phyloP scores from a whole-genome alignment of 2,113 vertebrate species.

The Nothocercus julius region DNA sequence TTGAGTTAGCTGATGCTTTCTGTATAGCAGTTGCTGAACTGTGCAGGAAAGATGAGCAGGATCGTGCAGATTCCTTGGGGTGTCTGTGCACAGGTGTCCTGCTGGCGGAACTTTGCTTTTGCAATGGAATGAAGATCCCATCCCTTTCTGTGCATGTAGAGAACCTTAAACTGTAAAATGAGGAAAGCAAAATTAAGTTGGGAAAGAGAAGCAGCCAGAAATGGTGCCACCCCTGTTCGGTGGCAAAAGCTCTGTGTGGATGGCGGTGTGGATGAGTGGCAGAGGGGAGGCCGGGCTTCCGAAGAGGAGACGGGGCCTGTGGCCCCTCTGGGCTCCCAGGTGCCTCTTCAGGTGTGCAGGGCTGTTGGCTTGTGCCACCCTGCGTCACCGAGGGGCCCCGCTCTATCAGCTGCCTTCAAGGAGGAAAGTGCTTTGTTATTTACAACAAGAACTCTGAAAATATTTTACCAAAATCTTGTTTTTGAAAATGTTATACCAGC shows the following conservation, averaged over 20 bases:
- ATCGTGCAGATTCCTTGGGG: accelerated
- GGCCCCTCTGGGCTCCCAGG: not conserved
- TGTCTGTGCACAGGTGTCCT: not conserved
- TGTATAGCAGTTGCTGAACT: not conserved
- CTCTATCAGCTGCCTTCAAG: not conserved
- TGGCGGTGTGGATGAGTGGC: accelerated
- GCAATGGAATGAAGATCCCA: not conserved
- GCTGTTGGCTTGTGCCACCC: not conserved
- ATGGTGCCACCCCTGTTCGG: not conserved
- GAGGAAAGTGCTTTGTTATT: not conserved
- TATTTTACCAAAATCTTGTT: not conserved
- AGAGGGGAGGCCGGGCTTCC: accelerated
- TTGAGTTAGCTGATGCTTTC: not conserved
- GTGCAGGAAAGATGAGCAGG: not conserved
- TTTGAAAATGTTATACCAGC: not conserved
- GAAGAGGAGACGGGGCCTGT: not conserved
- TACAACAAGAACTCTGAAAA: not conserved
- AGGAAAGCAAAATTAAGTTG: not conserved
- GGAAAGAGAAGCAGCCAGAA: not conserved
- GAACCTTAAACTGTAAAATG: not conserved
- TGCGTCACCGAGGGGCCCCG: not conserved
- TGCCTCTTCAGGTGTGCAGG: not conserved
- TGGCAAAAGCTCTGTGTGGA: accelerated
- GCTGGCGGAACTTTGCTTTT: not conserved
- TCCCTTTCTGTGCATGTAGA: accelerated